Percentiles rank a stretch among this genome's conserved stretches.
Conservation (phyloP, 2,888 invertebrate genomes). For the Tridacna crocea region DNA sequence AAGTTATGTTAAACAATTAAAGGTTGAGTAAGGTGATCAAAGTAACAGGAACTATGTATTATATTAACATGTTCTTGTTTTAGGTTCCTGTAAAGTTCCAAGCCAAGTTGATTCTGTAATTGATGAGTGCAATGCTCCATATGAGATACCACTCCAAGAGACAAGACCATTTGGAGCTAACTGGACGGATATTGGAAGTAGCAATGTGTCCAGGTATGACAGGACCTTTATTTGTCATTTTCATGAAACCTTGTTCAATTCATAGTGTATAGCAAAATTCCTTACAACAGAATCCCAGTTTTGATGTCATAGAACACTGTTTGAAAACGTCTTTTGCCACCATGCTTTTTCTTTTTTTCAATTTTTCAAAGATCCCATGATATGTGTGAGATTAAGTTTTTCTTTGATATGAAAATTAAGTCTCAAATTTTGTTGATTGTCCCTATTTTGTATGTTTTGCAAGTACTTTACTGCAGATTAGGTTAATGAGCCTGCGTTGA, state of each 20-base stretch:
- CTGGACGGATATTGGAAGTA: conserved; percentile 66
- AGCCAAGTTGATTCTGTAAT: conserved; percentile 64
- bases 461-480: not conserved
- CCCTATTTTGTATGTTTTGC: not conserved
- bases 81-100: conserved; percentile 73
- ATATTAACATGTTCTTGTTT: not conserved
- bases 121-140: conserved; percentile 77
- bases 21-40: not conserved
- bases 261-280: too few species aligned
- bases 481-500: not conserved
- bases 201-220: conserved; percentile 12
- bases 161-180: conserved; percentile 70
- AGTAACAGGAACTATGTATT: not conserved
- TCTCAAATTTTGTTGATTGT: too few species aligned
- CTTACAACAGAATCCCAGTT: too few species aligned
- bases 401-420: too few species aligned
- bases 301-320: too few species aligned
- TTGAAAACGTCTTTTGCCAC: too few species aligned
- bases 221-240: not conserved
- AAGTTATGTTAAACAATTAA: not conserved
- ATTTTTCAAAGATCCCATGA: too few species aligned
- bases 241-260: not conserved
- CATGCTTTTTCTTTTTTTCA: too few species aligned
- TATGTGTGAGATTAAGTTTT: too few species aligned
- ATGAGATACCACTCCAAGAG: conserved; percentile 76